Percentiles rank a stretch among this genome's conserved stretches.
phyloP scores from a whole-genome alignment of 2,113 vertebrate species.

The Dipodomys stephensi region DNA sequence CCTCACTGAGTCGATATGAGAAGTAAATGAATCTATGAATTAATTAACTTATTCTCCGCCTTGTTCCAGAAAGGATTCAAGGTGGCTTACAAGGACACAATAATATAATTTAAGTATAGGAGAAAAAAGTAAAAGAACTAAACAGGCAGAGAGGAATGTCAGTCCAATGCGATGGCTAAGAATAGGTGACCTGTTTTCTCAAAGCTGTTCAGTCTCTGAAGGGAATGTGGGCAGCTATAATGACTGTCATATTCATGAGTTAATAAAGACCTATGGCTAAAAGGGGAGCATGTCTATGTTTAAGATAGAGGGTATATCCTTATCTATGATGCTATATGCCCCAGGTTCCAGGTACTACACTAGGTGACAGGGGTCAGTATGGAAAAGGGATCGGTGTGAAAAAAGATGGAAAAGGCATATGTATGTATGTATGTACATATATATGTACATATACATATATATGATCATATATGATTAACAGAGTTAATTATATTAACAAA shows the following conservation, averaged over 20 bases:
- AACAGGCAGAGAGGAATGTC: background rate
- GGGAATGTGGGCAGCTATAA: background rate
- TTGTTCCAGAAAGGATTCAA: slow-evolving; percentile 74
- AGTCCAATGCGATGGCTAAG: background rate
- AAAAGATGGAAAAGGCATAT: background rate
- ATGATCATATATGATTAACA: background rate
- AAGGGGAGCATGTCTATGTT: background rate
- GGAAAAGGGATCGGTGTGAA: background rate
- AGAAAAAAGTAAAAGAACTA: slow-evolving; percentile 38
- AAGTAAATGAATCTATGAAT: slow-evolving; percentile 76
- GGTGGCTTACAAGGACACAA: slow-evolving; percentile 65
- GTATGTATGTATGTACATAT: no score
- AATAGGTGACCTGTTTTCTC: slow-evolving; percentile 14
- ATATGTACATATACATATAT: no score
- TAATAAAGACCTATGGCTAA: background rate
- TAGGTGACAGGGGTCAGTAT: background rate
- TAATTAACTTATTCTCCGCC: slow-evolving; percentile 71
- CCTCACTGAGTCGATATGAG: slow-evolving; percentile 48
- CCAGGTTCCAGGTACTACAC: background rate
- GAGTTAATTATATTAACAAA: background rate
- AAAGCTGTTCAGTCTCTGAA: slow-evolving; percentile 4
- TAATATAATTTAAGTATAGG: slow-evolving; percentile 56
- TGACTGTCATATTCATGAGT: background rate
- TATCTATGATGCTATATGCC: background rate
- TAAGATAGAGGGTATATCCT: background rate